A percentile compares a stretch with the other conserved stretches of the same genome.
phyloP scores from a whole-genome alignment of 2,888 invertebrate species.

The Sarcophaga subvicina region DNA sequence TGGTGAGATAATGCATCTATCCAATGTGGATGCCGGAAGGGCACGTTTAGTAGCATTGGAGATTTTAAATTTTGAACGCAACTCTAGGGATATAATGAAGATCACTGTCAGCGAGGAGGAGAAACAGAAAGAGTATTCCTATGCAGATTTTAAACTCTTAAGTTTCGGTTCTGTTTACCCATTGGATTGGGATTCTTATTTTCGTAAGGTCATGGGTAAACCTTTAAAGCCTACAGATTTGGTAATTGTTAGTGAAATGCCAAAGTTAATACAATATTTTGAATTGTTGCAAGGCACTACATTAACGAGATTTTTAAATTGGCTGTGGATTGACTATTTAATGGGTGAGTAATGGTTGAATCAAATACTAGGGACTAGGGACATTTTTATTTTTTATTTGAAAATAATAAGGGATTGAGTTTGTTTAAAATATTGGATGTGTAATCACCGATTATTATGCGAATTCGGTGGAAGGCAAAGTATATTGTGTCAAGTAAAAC shows the following conservation, averaged over 20 bases:
- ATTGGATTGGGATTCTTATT: slow-evolving; percentile 79
- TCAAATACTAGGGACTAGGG: background rate
- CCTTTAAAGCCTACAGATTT: slow-evolving; percentile 74
- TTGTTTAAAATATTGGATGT: too few relatives aligned
- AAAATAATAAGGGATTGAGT: too few relatives aligned
- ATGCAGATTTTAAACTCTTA: slow-evolving; percentile 74
- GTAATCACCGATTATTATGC: too few relatives aligned
- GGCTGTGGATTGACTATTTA: slow-evolving; percentile 79
- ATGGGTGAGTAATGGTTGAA: slow-evolving; percentile 73
- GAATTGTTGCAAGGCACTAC: slow-evolving; percentile 76
- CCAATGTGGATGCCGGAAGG: slow-evolving; percentile 75
- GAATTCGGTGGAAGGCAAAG: too few relatives aligned
- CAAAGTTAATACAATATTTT: slow-evolving; percentile 75
- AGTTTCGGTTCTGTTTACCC: slow-evolving; percentile 71
- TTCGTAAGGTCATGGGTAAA: slow-evolving; percentile 76
- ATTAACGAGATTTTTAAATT: slow-evolving; percentile 76
- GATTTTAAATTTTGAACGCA: slow-evolving; percentile 77
- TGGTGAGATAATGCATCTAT: slow-evolving; percentile 75
- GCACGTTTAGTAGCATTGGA: slow-evolving; percentile 77
- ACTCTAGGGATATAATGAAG: slow-evolving; percentile 76
- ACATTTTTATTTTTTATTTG: background rate
- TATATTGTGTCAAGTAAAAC: too few relatives aligned
- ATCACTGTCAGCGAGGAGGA: slow-evolving; percentile 61
- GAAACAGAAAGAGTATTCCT: slow-evolving; percentile 74
- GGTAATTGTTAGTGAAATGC: slow-evolving; percentile 75